phyloP scores from a whole-genome alignment of 2,797 vertebrate species.

The Emydoidea blandingii region DNA sequence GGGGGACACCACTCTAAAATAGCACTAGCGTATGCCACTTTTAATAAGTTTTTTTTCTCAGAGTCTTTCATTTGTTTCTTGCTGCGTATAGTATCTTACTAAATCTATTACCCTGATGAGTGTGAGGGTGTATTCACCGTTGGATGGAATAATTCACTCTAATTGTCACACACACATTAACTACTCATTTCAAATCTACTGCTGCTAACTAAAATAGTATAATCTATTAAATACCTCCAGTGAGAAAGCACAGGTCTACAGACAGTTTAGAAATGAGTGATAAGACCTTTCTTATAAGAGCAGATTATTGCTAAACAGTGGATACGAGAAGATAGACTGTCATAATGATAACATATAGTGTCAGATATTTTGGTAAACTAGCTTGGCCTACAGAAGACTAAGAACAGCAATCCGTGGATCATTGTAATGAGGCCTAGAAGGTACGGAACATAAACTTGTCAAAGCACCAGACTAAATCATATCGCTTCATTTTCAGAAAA shows the following conservation, averaged over 20 bases:
- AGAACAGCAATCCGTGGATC: background rate
- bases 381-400: conserved; percentile 8
- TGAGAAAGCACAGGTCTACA: conserved; percentile 18
- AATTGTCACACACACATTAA: conserved; percentile 36
- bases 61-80: conserved; percentile 60
- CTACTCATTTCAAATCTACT: conserved; percentile 29
- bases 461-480: background rate
- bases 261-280: conserved; percentile 42
- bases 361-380: conserved; percentile 27
- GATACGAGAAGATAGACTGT: conserved; percentile 39
- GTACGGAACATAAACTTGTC: conserved; percentile 27
- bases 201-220: conserved; percentile 13
- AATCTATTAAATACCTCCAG: conserved; percentile 41
- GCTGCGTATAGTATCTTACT: conserved; percentile 34
- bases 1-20: conserved; percentile 63
- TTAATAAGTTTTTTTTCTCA: conserved; percentile 17
- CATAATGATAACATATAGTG: conserved; percentile 22
- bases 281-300: conserved; percentile 37
- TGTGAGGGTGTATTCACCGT: conserved; percentile 12
- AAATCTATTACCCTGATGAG: conserved; percentile 57
- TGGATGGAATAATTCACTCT: conserved; percentile 1
- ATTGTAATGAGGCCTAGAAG: conserved; percentile 26
- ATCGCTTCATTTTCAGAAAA: background rate
- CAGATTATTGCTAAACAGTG: conserved; percentile 29
- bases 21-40: conserved; percentile 65